Percentiles rank a stretch among this genome's conserved stretches.
These are phyloP conservation scores for Drosophila pectinifera DNA, from an alignment of 1,140 invertebrate genomes.

Conservation along the genomic window DNA sequence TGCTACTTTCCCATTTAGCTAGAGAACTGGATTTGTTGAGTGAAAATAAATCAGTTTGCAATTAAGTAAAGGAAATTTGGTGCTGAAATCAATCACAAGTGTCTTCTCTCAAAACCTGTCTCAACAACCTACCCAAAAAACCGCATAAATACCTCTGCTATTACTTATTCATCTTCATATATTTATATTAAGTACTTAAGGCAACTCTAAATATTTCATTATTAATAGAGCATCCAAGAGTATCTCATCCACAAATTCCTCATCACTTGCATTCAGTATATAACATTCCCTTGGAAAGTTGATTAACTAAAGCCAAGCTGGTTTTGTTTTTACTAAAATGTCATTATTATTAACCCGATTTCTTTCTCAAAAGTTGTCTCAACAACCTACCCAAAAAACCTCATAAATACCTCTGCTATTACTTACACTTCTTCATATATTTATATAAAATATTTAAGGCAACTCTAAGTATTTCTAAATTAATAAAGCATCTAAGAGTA, in stretches of 20 bases:
- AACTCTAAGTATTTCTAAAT: background rate
- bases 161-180: background rate
- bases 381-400: background rate
- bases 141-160: too few species aligned
- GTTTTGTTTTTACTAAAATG: background rate
- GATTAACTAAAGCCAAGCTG: slow-evolving; percentile 1
- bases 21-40: background rate
- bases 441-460: background rate
- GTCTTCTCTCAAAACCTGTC: too few species aligned
- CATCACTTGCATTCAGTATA: background rate
- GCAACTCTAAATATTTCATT: background rate
- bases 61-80: background rate
- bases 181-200: background rate
- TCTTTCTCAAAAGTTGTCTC: too few species aligned
- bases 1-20: slow-evolving; percentile 4
- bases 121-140: too few species aligned
- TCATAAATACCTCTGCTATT: too few species aligned
- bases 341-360: slow-evolving; percentile 11
- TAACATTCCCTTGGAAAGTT: background rate
- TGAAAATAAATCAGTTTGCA: background rate
- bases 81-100: background rate
- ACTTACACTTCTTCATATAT: background rate
- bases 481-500: too few species aligned
- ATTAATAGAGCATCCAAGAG: background rate
- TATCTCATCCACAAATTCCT: background rate